A percentile compares a stretch with the other conserved stretches of the same genome.
phyloP scores from a whole-genome alignment of 2,888 invertebrate species.

The Chrysodeixis includens region DNA sequence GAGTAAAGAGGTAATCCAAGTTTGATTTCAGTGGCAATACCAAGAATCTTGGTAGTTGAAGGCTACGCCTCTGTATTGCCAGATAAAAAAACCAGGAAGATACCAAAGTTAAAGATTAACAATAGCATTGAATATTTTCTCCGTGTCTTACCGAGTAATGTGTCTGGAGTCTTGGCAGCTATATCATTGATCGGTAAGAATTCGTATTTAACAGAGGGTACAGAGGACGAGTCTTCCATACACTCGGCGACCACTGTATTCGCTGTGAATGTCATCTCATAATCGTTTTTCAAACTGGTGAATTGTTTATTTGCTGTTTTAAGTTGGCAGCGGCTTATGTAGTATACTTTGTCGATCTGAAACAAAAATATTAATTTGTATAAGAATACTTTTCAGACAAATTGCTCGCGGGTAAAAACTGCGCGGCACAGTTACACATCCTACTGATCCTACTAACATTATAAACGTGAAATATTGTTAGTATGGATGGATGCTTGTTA shows the following conservation, averaged over 20 bases:
- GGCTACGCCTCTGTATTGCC: neutral
- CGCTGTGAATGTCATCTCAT: conserved; percentile 96
- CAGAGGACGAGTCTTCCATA: conserved; percentile 88
- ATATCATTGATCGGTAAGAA: conserved; percentile 94
- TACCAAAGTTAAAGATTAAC: neutral
- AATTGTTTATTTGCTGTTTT: conserved; percentile 98
- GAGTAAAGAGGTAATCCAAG: no score
- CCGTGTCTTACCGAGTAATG: conserved; percentile 91
- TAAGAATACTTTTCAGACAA: no score
- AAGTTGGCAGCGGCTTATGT: conserved; percentile 94
- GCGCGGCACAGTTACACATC: no score
- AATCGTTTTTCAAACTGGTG: conserved; percentile 95
- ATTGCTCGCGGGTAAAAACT: no score
- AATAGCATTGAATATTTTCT: neutral
- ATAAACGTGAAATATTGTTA: no score
- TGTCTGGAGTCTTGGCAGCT: conserved; percentile 91
- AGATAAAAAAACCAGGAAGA: no score
- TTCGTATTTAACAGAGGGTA: conserved; percentile 94
- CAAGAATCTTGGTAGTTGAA: no score
- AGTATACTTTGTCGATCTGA: conserved; percentile 95
- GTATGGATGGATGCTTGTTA: no score
- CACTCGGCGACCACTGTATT: conserved; percentile 92
- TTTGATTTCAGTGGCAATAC: no score
- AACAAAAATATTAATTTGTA: conserved; percentile 20
- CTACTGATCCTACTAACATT: no score